Conservation (phyloP, 2,797 vertebrate species). For the Tenualosa ilisha region DNA sequence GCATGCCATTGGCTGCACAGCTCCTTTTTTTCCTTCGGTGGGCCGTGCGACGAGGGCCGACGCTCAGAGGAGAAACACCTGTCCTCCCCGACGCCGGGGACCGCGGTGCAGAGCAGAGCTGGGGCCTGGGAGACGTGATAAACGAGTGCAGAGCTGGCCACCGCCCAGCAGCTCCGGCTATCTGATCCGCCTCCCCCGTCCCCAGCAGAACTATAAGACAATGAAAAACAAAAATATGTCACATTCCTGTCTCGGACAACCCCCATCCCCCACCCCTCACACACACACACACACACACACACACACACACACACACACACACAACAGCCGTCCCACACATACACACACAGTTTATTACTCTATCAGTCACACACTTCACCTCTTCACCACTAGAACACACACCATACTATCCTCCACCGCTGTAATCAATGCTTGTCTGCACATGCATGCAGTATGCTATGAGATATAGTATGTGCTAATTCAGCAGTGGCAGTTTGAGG, state of each 20-base stretch:
- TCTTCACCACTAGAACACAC: no score
- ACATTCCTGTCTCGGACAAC: constrained; percentile 38
- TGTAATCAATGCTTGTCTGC: background rate
- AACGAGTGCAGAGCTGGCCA: constrained; percentile 51
- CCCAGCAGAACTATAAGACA: constrained; percentile 55
- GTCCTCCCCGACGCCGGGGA: constrained; percentile 41
- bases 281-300: constrained; percentile 7
- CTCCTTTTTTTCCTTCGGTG: constrained; percentile 33
- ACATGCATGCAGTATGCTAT: background rate
- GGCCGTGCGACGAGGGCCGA: background rate
- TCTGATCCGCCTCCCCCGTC: constrained; percentile 61
- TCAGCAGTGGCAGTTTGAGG: background rate
- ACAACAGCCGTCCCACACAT: no score
- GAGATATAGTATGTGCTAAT: background rate
- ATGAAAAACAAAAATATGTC: constrained; percentile 52
- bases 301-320: background rate
- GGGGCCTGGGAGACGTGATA: constrained; percentile 12
- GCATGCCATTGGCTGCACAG: constrained; percentile 38
- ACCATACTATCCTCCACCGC: no score
- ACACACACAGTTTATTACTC: constrained; percentile 31
- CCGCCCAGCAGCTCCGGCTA: constrained; percentile 56
- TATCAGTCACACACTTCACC: background rate
- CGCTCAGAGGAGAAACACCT: constrained; percentile 57
- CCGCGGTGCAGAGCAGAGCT: constrained; percentile 33
- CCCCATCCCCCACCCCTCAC: no score